Evolutionary conservation across 1,140 invertebrate genomes (phyloP), one percentile per base, ranked within the genome.

Genomic region (Meloidogyne exigua): DNA sequence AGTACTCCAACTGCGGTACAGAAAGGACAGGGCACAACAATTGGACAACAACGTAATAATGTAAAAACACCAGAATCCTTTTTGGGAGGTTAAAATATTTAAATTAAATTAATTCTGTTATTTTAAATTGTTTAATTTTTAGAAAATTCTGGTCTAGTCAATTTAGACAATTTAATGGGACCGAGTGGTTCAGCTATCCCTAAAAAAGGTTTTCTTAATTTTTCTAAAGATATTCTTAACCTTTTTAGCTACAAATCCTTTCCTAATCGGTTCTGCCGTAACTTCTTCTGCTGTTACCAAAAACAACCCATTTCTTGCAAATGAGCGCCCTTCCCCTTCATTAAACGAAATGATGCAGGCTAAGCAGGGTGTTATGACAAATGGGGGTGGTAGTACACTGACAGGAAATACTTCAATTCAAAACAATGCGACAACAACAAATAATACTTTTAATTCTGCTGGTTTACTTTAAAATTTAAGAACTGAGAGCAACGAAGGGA

Each of bases 111-210:
- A n/a, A n/a, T n/a, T n/a, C n/a, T n/a, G n/a, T n/a, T n/a, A n/a
- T n/a, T n/a, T n/a, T n/a, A n/a, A n/a, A n/a, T n/a, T n/a, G n/a
- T n/a, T n/a, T n/a, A n/a, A n/a, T n/a, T 63, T 72, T 28, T 23
- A 72, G 93, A 96, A 89, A 96, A 96, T 89, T 94, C 93, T 25
- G 91, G 92, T 80, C 90, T 97, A 76, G 95, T 96, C 63, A 96
- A 96, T 91, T 90, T 97, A 84, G 95, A 97, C 89, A 94, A 95
- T 89, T 91, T 97, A 84, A 92, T 96, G 76, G 93, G 93, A 57
- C 81, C 86, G 32, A 28, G 76, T 49, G 21, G 62, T 57, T 23
- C 39, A 11, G 13, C 18, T 18, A 42, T 57, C 5, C 49, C 70
- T 18, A 63, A 75, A 77, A 72, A 76, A 75, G 75, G 65, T 76